A percentile compares a stretch with the other conserved stretches of the same genome.
Evolutionary conservation across 2,113 vertebrate genomes (phyloP).

Genomic region (Oenanthe oenanthe): DNA sequence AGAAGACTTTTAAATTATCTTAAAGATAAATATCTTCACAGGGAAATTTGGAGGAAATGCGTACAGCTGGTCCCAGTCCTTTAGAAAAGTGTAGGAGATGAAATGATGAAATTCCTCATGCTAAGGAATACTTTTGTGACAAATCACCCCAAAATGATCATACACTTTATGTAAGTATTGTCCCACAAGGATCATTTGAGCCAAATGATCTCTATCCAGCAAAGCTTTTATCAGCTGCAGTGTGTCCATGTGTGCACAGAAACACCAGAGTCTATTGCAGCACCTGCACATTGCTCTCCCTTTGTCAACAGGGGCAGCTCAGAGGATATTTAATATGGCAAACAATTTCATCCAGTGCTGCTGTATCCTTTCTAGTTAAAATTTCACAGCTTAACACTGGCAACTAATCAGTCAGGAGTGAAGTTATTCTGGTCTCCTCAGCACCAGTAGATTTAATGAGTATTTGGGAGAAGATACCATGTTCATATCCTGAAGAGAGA

Average conservation of each 20-base stretch:
- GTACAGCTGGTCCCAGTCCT: neutral
- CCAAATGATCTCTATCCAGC: conserved; percentile 19
- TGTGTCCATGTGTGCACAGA: neutral
- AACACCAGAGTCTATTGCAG: neutral
- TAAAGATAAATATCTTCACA: neutral
- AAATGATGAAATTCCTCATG: conserved; percentile 14
- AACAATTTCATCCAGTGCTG: neutral
- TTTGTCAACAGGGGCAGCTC: neutral
- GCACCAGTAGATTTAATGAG: neutral
- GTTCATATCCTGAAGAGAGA: neutral
- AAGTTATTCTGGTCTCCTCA: neutral
- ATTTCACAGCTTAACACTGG: neutral
- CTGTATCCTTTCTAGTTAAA: neutral
- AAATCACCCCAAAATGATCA: neutral
- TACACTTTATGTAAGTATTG: neutral
- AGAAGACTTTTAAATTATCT: neutral
- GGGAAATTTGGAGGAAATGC: neutral
- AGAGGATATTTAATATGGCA: neutral
- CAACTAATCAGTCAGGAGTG: neutral
- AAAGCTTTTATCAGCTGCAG: conserved; percentile 15
- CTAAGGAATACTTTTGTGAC: conserved; percentile 1
- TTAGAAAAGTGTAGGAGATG: neutral
- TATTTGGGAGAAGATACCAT: neutral
- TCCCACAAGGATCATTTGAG: neutral
- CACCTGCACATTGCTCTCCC: neutral